Percentiles rank a stretch among this genome's conserved stretches.
Conservation (phyloP, 2,797 vertebrate species). For the Jordanella pulchra region DNA sequence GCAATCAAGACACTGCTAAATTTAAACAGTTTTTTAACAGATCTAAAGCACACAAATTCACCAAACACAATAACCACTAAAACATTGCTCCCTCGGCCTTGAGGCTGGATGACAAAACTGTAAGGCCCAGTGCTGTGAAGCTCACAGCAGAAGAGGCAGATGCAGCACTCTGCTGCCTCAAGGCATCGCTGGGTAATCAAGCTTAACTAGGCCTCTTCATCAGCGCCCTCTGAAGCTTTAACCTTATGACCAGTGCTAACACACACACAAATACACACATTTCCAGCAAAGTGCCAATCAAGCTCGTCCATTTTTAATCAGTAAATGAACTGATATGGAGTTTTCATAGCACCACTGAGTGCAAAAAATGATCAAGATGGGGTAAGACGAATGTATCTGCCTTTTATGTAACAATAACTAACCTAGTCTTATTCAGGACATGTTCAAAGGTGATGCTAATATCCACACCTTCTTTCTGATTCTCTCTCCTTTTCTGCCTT, state of each 20-base stretch:
- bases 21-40: background rate
- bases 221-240: constrained; percentile 57
- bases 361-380: constrained; percentile 36
- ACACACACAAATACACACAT: constrained; percentile 27
- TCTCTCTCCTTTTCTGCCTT: constrained; percentile 21
- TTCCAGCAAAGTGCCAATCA: constrained; percentile 34
- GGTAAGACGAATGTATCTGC: background rate
- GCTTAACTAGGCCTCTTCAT: constrained; percentile 70
- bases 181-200: constrained; percentile 61
- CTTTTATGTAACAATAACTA: background rate
- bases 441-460: background rate
- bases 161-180: constrained; percentile 46
- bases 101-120: constrained; percentile 55
- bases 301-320: constrained; percentile 39
- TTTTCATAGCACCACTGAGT: constrained; percentile 48
- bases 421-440: background rate
- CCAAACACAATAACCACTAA: constrained; percentile 22
- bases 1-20: background rate
- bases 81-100: constrained; percentile 44
- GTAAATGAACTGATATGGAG: constrained; percentile 39
- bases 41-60: constrained; percentile 12
- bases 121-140: constrained; percentile 46
- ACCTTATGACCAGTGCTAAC: constrained; percentile 47
- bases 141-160: constrained; percentile 59
- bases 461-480: background rate